phyloP scores from a whole-genome alignment of 2,888 invertebrate genomes.

The Petrolisthes cinctipes region DNA sequence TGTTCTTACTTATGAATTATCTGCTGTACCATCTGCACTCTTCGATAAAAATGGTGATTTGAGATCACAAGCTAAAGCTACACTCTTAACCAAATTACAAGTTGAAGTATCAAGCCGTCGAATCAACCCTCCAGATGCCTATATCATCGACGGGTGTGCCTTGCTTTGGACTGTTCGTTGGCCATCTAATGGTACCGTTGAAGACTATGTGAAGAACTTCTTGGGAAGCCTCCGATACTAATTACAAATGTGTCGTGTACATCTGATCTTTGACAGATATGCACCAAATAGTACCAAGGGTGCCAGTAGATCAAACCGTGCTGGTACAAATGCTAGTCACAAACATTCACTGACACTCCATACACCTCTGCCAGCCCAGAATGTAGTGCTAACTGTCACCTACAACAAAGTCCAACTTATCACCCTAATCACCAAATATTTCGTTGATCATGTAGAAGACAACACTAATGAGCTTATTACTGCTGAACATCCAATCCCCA shows the following conservation, averaged over 20 bases:
- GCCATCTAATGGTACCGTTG: slow-evolving; percentile 28
- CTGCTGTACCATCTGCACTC: not conserved
- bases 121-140: slow-evolving; percentile 15
- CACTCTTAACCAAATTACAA: too few species aligned
- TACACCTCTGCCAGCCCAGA: slow-evolving; percentile 29
- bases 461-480: slow-evolving; percentile 31
- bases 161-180: slow-evolving; percentile 22
- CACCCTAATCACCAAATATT: slow-evolving; percentile 30
- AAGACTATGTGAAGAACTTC: slow-evolving; percentile 23
- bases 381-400: slow-evolving; percentile 27
- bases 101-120: slow-evolving; percentile 12
- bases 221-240: slow-evolving; percentile 31
- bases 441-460: slow-evolving; percentile 37
- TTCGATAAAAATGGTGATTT: too few species aligned
- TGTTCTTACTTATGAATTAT: not conserved
- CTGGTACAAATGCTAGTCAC: slow-evolving; percentile 21
- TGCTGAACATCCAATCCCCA: slow-evolving; percentile 31
- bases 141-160: slow-evolving; percentile 17
- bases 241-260: slow-evolving; percentile 16
- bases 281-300: slow-evolving; percentile 1
- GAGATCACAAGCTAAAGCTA: too few species aligned
- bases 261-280: slow-evolving; percentile 31
- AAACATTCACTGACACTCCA: slow-evolving; percentile 24
- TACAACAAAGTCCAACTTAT: slow-evolving; percentile 34
- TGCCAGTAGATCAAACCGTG: slow-evolving; percentile 11